Conservation (phyloP, 2,113 vertebrate species). For the Diglossa brunneiventris region DNA sequence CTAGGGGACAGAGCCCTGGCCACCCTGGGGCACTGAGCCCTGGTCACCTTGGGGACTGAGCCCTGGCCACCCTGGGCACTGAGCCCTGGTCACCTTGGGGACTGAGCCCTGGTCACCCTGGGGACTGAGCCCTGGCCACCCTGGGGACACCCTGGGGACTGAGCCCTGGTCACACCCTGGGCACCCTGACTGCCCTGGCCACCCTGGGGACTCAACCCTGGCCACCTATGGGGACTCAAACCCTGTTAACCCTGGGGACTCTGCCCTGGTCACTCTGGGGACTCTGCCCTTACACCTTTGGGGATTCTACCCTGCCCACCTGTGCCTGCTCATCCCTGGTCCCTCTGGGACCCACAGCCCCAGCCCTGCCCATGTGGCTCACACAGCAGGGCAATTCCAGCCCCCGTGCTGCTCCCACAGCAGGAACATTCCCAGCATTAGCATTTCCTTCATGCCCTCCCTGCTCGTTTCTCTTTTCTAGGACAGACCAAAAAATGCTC, state of each 20-base stretch:
- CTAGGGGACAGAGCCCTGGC: background rate
- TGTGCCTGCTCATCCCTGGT: fast-evolving
- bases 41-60: no score
- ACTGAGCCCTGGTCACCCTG: no score
- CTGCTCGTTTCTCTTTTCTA: background rate
- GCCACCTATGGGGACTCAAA: no score
- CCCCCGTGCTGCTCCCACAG: background rate
- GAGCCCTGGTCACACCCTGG: fast-evolving
- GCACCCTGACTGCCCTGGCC: no score
- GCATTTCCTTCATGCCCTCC: fast-evolving
- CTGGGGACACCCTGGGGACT: fast-evolving
- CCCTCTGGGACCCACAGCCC: background rate
- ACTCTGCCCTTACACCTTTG: fast-evolving
- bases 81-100: fast-evolving
- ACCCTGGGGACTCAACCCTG: no score
- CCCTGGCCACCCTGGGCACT: no score
- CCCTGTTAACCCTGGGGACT: no score
- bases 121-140: fast-evolving
- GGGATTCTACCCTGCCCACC: no score
- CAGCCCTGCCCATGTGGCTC: background rate
- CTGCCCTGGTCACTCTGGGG: fast-evolving
- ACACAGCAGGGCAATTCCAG: background rate
- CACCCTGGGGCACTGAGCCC: no score
- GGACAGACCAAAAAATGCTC: background rate
- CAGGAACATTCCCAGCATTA: background rate